Conservation (phyloP, 2,797 vertebrate genomes). For the Amazonetta brasiliensis region DNA sequence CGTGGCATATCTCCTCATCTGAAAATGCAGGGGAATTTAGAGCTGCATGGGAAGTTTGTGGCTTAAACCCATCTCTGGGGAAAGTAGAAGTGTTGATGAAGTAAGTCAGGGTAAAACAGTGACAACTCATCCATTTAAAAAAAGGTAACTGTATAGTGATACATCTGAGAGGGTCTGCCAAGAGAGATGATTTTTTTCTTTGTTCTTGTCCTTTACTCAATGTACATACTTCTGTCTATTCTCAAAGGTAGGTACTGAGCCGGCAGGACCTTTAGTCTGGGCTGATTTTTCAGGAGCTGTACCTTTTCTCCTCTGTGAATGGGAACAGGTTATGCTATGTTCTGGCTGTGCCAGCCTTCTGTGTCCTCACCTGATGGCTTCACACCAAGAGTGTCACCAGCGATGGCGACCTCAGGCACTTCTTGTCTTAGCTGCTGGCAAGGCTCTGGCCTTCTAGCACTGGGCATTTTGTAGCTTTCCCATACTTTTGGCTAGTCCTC, state of each 20-base stretch:
- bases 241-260: neutral
- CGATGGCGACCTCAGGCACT: neutral
- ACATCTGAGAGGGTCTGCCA: neutral
- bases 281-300: fast-evolving
- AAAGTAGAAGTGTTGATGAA: neutral
- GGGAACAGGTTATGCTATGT: neutral
- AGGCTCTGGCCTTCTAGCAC: neutral
- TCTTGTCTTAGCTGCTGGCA: neutral
- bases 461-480: neutral
- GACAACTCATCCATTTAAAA: neutral
- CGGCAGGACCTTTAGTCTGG: neutral
- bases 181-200: neutral
- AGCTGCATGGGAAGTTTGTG: neutral
- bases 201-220: neutral
- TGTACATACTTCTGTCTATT: neutral
- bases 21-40: conserved; percentile 1
- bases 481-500: neutral
- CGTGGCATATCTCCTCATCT: neutral
- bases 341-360: neutral
- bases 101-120: neutral
- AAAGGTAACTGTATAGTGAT: neutral
- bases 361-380: neutral
- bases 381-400: neutral
- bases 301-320: neutral
- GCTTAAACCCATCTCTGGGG: neutral